A percentile compares a stretch with the other conserved stretches of the same genome.
Conservation (phyloP, 2,113 vertebrate species). For the Coptodon bakossiorum region DNA sequence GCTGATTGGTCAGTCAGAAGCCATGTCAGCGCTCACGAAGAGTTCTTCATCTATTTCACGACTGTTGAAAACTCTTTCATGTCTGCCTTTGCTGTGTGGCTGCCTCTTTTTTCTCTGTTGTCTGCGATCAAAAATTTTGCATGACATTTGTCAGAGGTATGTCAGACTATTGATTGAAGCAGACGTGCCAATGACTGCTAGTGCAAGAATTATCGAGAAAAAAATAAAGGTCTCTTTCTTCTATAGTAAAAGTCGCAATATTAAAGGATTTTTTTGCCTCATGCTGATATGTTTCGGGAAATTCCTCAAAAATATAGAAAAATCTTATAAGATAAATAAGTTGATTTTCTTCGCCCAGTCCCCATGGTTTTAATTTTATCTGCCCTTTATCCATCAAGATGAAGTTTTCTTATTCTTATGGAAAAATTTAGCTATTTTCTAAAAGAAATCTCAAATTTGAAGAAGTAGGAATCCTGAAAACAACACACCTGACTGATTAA, state of each 20-base stretch:
- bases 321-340: background rate
- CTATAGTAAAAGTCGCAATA: background rate
- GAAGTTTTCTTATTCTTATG: background rate
- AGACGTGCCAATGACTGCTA: background rate
- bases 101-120: background rate
- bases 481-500: background rate
- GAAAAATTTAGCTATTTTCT: background rate
- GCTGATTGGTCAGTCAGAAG: slow-evolving; percentile 45
- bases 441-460: background rate
- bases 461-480: background rate
- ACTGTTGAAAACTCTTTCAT: slow-evolving; percentile 30
- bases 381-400: background rate
- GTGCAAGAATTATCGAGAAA: background rate
- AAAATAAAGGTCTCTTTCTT: background rate
- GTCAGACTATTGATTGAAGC: background rate
- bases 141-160: slow-evolving; percentile 17
- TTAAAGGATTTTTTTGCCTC: background rate
- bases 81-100: background rate
- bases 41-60: slow-evolving; percentile 35
- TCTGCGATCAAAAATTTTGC: slow-evolving; percentile 33
- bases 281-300: background rate
- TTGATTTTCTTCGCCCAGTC: background rate
- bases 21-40: background rate
- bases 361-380: background rate
- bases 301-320: background rate